Percentiles rank a stretch among this genome's conserved stretches.
Conservation (phyloP, 2,797 vertebrate species). For the Myotis vivesi region DNA sequence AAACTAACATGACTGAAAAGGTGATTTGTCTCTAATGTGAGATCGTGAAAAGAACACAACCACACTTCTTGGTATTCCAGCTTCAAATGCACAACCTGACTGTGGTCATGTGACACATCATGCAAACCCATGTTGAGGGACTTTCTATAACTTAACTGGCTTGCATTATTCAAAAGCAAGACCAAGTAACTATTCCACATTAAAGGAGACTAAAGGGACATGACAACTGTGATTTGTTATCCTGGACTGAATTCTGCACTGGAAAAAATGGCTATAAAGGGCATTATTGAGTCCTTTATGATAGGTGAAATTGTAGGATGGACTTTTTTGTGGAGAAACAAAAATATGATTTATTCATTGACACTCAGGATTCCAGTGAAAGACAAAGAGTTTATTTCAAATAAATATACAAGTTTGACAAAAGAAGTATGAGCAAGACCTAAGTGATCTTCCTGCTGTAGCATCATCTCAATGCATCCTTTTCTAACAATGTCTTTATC, state of each 20-base stretch:
- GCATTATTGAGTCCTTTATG: neutral
- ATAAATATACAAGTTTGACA: neutral
- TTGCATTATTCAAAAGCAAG: neutral
- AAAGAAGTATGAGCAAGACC: neutral
- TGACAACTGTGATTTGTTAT: neutral
- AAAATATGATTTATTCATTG: neutral
- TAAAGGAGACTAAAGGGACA: neutral
- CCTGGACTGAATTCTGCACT: neutral
- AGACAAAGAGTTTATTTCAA: slow-evolving; percentile 27
- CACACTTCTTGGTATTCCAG: neutral
- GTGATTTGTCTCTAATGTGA: neutral
- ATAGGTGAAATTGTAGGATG: neutral
- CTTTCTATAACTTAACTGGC: neutral
- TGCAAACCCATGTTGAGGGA: neutral
- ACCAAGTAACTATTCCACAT: neutral
- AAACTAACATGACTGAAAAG: neutral
- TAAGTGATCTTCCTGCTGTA: neutral
- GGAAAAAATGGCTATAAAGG: neutral
- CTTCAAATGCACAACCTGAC: neutral
- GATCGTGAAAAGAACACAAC: neutral
- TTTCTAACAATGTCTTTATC: neutral
- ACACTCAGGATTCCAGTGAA: neutral
- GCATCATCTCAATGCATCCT: neutral
- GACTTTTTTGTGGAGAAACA: neutral
- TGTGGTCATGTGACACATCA: neutral